phyloP scores from a whole-genome alignment of 2,888 invertebrate species.

The Amiota communis region DNA sequence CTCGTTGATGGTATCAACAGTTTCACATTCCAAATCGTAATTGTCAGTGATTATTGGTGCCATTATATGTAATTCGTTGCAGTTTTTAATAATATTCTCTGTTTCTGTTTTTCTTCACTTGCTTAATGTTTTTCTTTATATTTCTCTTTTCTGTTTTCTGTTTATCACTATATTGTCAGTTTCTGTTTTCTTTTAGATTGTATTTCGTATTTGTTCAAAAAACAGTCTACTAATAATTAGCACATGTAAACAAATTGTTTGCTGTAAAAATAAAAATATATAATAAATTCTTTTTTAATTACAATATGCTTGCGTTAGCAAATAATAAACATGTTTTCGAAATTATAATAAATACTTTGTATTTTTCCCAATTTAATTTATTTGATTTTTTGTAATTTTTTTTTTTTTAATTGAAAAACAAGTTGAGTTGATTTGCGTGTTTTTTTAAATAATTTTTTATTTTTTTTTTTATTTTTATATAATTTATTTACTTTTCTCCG shows the following conservation, averaged over 20 bases:
- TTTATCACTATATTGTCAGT: slow-evolving; percentile 17
- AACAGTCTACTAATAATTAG: slow-evolving; percentile 30
- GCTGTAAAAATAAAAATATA: slow-evolving; percentile 32
- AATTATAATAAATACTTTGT: too few relatives aligned
- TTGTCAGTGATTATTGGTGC: slow-evolving; percentile 72
- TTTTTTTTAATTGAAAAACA: slow-evolving; percentile 31
- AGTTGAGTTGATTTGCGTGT: slow-evolving; percentile 27
- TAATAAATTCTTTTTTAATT: slow-evolving; percentile 23
- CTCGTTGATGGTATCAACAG: slow-evolving; percentile 58
- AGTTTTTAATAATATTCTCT: slow-evolving; percentile 54
- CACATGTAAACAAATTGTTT: slow-evolving; percentile 32
- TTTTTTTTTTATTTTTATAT: background rate
- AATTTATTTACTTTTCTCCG: too few relatives aligned
- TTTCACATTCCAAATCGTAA: slow-evolving; percentile 71
- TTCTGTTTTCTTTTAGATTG: slow-evolving; percentile 11
- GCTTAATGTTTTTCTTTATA: slow-evolving; percentile 29
- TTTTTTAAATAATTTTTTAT: background rate
- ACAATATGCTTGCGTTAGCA: too few relatives aligned
- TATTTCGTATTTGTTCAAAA: slow-evolving; percentile 29
- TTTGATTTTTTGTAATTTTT: slow-evolving; percentile 15
- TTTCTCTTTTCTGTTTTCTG: slow-evolving; percentile 33
- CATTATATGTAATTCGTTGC: slow-evolving; percentile 71
- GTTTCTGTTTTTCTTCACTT: background rate
- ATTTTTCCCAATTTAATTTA: too few relatives aligned
- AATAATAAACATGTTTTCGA: too few relatives aligned